A percentile compares a stretch with the other conserved stretches of the same genome.
These are phyloP conservation scores for Argyrosomus regius DNA, from an alignment of 2,797 vertebrate genomes.

Conservation along the genomic window DNA sequence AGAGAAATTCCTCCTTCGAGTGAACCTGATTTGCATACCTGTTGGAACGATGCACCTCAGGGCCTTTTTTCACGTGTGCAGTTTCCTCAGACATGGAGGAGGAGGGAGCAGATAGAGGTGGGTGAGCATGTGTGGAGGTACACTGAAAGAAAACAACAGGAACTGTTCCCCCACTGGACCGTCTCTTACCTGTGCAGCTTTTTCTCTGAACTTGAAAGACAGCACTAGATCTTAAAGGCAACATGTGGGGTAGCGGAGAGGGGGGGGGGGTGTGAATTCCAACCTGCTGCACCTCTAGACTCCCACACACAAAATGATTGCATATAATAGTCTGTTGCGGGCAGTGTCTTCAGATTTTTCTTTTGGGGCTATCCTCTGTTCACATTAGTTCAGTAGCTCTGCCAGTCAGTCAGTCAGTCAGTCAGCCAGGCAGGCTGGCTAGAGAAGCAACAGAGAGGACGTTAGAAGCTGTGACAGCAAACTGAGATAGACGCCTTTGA, in stretches of 20 bases:
- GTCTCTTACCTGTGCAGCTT: constrained; percentile 36
- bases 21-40: constrained; percentile 69
- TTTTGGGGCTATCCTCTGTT: constrained; percentile 33
- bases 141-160: constrained; percentile 51
- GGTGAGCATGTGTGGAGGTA: constrained; percentile 30
- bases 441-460: constrained; percentile 50
- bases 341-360: constrained; percentile 47
- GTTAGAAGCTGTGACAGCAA: constrained; percentile 58
- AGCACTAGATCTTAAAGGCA: constrained; percentile 39
- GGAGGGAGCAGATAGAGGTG: constrained; percentile 13
- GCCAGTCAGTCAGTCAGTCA: constrained; percentile 37
- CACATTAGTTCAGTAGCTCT: constrained; percentile 40
- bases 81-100: constrained; percentile 23
- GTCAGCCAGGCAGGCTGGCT: constrained; percentile 30
- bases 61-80: constrained; percentile 32
- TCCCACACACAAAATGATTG: constrained; percentile 39
- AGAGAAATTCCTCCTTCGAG: constrained; percentile 62
- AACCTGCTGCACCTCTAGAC: constrained; percentile 31
- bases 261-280: constrained; percentile 34
- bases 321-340: constrained; percentile 40
- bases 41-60: constrained; percentile 52
- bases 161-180: constrained; percentile 37
- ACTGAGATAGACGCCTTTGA: constrained; percentile 75
- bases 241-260: neutral
- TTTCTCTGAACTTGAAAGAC: constrained; percentile 52